A percentile compares a stretch with the other conserved stretches of the same genome.
Evolutionary conservation across 1,140 invertebrate genomes (phyloP).

Genomic region (Sminthurides bifidus): DNA sequence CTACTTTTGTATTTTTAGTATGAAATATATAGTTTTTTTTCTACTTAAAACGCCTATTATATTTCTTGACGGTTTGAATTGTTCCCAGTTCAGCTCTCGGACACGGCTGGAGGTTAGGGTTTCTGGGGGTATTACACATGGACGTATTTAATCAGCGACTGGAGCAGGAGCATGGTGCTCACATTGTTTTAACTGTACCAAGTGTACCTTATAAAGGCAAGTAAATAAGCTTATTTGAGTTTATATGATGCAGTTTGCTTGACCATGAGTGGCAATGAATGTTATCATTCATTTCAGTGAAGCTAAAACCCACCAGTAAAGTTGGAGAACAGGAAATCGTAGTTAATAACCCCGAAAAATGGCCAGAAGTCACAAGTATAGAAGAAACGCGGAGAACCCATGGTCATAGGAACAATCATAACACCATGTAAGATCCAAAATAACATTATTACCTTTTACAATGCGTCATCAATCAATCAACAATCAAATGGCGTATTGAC

Average conservation of each 20-base stretch:
- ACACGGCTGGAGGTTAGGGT: slow-evolving; percentile 85
- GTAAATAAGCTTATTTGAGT: neutral
- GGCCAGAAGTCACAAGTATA: slow-evolving; percentile 57
- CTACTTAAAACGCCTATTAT: neutral
- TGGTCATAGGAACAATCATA: slow-evolving; percentile 79
- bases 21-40: neutral
- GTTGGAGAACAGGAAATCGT: slow-evolving; percentile 54
- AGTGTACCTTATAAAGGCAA: slow-evolving; percentile 80
- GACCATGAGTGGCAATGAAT: neutral
- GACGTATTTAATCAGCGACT: slow-evolving; percentile 90
- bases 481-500: neutral
- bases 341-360: slow-evolving; percentile 72
- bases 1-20: neutral
- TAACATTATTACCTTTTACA: neutral
- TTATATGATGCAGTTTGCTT: neutral
- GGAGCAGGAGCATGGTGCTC: slow-evolving; percentile 82
- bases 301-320: slow-evolving; percentile 54
- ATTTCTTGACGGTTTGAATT: neutral
- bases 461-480: slow-evolving; percentile 2
- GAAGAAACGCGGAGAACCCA: slow-evolving; percentile 72
- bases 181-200: slow-evolving; percentile 81
- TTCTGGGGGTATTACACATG: slow-evolving; percentile 86
- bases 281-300: slow-evolving; percentile 41
- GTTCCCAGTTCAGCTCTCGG: slow-evolving; percentile 70
- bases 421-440: slow-evolving; percentile 50